Evolutionary conservation across 2,888 invertebrate genomes (phyloP).

Genomic region (Coecobrya sp.): DNA sequence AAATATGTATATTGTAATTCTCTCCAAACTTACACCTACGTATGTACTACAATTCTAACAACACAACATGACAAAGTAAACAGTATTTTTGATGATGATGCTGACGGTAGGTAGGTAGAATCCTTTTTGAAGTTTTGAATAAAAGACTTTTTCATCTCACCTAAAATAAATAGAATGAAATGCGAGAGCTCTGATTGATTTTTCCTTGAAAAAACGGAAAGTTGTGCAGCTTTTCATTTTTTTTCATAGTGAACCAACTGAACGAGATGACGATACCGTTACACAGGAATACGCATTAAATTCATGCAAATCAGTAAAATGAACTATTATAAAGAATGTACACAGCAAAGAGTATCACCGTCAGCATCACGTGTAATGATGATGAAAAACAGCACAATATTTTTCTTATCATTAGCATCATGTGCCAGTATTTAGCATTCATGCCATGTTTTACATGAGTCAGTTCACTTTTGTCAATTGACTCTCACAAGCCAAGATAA

Average conservation of each 20-base stretch:
- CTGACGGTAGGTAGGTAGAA: not conserved
- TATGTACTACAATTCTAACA: not conserved
- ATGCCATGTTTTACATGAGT: not conserved
- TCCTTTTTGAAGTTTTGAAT: slow-evolving; percentile 33
- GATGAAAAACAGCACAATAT: not conserved
- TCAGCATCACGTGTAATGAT: too few species aligned
- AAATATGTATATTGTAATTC: too few species aligned
- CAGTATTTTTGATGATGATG: not conserved
- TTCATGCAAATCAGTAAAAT: too few species aligned
- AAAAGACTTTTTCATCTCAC: not conserved
- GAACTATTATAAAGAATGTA: not conserved
- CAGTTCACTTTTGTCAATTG: slow-evolving; percentile 20
- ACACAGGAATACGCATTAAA: not conserved
- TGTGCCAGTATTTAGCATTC: not conserved
- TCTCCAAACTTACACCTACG: not conserved
- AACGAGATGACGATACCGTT: not conserved
- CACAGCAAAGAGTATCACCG: not conserved
- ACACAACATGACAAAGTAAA: slow-evolving; percentile 30
- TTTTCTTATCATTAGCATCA: not conserved
- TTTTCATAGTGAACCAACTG: not conserved
- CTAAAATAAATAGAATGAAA: slow-evolving; percentile 34
- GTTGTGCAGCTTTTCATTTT: not conserved
- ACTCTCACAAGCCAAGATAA: slow-evolving; percentile 36
- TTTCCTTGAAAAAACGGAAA: not conserved
- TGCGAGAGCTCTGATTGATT: slow-evolving; percentile 21